These are phyloP conservation scores for Empidonax traillii DNA, from an alignment of 2,113 vertebrate genomes.

Conservation along the genomic window DNA sequence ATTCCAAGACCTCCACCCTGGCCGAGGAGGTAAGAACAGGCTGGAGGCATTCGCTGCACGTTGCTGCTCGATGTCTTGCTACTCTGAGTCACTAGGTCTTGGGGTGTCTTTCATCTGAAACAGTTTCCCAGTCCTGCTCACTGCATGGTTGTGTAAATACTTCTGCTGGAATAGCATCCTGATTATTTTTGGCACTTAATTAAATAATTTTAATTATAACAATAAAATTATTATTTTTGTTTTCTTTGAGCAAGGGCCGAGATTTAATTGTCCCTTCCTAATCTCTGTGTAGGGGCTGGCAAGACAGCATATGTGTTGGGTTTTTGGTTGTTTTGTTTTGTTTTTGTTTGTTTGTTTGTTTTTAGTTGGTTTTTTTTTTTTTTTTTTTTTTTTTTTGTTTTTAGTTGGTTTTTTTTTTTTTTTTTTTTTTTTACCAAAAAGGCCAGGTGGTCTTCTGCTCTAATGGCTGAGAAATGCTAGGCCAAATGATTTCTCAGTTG, in stretches of 20 bases:
- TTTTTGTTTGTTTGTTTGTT: no score
- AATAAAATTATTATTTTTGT: neutral
- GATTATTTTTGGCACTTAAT: neutral
- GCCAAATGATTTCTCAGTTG: neutral
- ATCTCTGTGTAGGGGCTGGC: neutral
- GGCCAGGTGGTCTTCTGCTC: neutral
- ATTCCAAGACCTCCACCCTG: constrained; percentile 89
- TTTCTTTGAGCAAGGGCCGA: neutral
- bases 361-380: no score
- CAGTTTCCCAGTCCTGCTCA: neutral
- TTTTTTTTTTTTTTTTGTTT: neutral
- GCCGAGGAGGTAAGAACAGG: constrained; percentile 82
- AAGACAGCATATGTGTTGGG: neutral
- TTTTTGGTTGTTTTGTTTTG: no score
- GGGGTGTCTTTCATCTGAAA: neutral
- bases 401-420: no score
- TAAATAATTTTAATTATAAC: neutral
- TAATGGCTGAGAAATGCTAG: neutral
- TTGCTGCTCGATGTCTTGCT: neutral
- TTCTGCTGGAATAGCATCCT: neutral
- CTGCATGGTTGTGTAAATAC: neutral
- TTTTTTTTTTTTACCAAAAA: neutral
- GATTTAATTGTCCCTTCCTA: neutral
- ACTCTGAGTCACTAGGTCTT: neutral
- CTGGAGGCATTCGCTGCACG: neutral